A percentile compares a stretch with the other conserved stretches of the same genome.
phyloP scores from a whole-genome alignment of 2,888 invertebrate genomes.

The Pediacus dermestoides region DNA sequence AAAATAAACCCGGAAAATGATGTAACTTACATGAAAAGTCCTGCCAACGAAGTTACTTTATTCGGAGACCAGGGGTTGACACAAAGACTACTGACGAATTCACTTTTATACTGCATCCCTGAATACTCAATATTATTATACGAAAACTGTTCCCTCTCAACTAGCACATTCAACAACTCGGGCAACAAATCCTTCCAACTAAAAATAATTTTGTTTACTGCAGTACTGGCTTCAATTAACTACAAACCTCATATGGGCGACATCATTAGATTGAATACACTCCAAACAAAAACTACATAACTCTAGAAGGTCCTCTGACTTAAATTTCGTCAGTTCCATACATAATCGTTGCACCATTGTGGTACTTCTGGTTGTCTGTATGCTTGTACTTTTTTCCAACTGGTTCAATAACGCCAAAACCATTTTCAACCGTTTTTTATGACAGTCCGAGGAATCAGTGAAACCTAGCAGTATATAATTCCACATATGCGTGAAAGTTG shows the following conservation, averaged over 20 bases:
- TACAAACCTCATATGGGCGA: constrained; percentile 51
- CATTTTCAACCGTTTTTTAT: constrained; percentile 38
- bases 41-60: constrained; percentile 60
- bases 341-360: constrained; percentile 53
- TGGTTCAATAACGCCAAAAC: constrained; percentile 35
- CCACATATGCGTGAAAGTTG: constrained; percentile 39
- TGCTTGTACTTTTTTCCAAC: constrained; percentile 35
- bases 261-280: constrained; percentile 53
- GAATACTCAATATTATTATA: constrained; percentile 59
- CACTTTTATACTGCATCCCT: constrained; percentile 58
- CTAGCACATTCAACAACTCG: constrained; percentile 56
- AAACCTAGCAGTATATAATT: constrained; percentile 41
- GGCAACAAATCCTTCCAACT: constrained; percentile 71
- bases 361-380: no score
- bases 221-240: constrained; percentile 4
- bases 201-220: constrained; percentile 16
- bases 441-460: constrained; percentile 31
- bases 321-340: constrained; percentile 52
- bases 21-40: constrained; percentile 62
- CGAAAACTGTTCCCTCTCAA: constrained; percentile 53
- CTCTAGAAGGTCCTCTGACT: constrained; percentile 53
- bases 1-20: background rate
- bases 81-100: constrained; percentile 59
- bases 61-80: constrained; percentile 58
- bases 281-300: constrained; percentile 57